Evolutionary conservation across 2,113 vertebrate genomes (phyloP).

Genomic region (Microtus ochrogaster): DNA sequence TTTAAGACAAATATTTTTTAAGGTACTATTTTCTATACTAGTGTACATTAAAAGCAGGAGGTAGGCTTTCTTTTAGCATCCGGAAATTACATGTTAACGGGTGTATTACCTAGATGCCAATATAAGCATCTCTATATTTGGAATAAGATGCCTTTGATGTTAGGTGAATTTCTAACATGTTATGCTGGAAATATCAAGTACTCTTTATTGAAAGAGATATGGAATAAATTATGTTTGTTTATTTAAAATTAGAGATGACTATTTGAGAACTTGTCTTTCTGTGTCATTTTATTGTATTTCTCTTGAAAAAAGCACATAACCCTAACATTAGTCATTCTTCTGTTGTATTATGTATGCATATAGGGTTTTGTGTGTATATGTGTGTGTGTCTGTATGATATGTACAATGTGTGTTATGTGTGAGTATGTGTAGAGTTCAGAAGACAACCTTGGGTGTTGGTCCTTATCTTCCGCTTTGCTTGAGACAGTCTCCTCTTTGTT

Average conservation of each 20-base stretch:
- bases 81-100: conserved; percentile 54
- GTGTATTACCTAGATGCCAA: conserved; percentile 31
- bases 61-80: conserved; percentile 50
- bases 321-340: conserved; percentile 30
- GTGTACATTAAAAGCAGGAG: conserved; percentile 37
- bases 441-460: background rate
- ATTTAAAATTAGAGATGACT: conserved; percentile 46
- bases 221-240: conserved; percentile 38
- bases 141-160: conserved; percentile 22
- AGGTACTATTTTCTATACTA: conserved; percentile 64
- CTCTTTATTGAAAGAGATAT: background rate
- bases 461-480: background rate
- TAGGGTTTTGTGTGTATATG: background rate
- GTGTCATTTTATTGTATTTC: conserved; percentile 41
- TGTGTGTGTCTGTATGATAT: background rate
- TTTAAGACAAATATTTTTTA: conserved; percentile 57
- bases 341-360: background rate
- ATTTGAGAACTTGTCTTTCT: conserved; percentile 32
- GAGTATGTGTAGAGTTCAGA: background rate
- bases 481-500: background rate
- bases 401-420: background rate
- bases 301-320: conserved; percentile 57
- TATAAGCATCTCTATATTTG: conserved; percentile 57
- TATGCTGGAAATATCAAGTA: conserved; percentile 15
- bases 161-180: conserved; percentile 47